These are phyloP conservation scores for Cynopterus brachyotis DNA, from an alignment of 2,113 vertebrate species.

Conservation along the genomic window DNA sequence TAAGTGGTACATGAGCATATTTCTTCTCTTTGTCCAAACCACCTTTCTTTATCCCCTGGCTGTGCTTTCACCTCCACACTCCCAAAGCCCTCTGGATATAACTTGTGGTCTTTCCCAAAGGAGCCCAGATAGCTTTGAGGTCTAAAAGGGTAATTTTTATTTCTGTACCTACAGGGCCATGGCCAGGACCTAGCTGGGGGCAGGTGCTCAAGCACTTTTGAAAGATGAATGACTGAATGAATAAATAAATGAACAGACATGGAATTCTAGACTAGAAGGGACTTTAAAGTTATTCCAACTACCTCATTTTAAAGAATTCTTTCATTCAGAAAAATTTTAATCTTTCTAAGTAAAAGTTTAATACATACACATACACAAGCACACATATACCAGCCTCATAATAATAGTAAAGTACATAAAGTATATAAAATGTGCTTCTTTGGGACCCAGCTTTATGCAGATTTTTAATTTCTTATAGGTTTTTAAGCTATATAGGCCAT, in stretches of 20 bases:
- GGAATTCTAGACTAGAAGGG: background rate
- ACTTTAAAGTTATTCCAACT: background rate
- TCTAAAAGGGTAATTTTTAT: background rate
- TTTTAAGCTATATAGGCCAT: constrained; percentile 57
- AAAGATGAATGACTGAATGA: background rate
- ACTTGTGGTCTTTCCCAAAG: background rate
- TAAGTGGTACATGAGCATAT: background rate
- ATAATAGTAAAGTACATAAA: constrained; percentile 1
- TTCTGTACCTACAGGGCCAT: background rate
- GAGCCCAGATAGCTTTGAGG: background rate
- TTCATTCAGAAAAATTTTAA: background rate
- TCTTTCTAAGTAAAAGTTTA: background rate
- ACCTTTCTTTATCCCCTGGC: background rate
- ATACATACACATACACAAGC: background rate
- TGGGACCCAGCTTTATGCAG: background rate
- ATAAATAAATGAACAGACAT: background rate
- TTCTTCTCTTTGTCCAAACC: background rate
- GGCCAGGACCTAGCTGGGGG: background rate
- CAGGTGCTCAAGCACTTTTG: background rate
- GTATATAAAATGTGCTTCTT: background rate
- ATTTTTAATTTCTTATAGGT: constrained; percentile 29
- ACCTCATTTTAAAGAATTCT: background rate
- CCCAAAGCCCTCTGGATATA: background rate
- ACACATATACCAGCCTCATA: background rate
- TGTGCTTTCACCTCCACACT: background rate